Base-by-base conservation (phyloP, 2,888 invertebrate genomes). In the Trichopria drosophilae region DNA sequence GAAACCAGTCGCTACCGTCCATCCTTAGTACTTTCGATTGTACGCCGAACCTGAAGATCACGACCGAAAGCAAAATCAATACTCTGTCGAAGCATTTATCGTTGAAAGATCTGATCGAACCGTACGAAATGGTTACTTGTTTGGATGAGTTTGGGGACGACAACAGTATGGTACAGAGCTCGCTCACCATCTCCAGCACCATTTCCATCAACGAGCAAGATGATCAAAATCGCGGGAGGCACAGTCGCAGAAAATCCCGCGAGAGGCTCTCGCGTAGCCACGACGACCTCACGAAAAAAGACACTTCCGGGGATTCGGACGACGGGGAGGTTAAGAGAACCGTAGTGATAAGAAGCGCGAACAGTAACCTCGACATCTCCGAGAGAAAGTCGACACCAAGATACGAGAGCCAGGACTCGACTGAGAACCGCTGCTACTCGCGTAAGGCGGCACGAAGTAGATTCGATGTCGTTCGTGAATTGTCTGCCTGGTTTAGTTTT, bases 61-160 rank as follows among this genome's bases (percentile, higher is more conserved):
- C 58, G 10, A 36, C 45, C 7, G 53, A 57, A 4, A 45, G 52
- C 19, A 66, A 64, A 36, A 58, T 64, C n/a, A 69, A 69, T 43
- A 66, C 62, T 12, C 49, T 69, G 9, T 67, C 69, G n/a, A 71
- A 69, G 41, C 69, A 69, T 48, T 71, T 68, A 69, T 69, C 69
- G 0, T 34, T 71, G 24, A 71, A 71, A 29, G 69, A 71, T 46
- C 48, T 69, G 2, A 61, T 64, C 2, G 60, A 60, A 6, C 62
- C 39, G 39, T 65, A 66, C 2, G 63, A 62, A 9, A 29, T 58
- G 2, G 66, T 69, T 7, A 63, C 64, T 1, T 69, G 69, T 1
- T 68, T 69, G 1, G 70, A 69, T 2, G 67, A 69, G 35, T 67
- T 71, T 4, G 59, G 59, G 2, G 58, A 64, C 23, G 34, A 59